Base-by-base conservation (phyloP, 2,113 vertebrate species). In the Canis aureus region DNA sequence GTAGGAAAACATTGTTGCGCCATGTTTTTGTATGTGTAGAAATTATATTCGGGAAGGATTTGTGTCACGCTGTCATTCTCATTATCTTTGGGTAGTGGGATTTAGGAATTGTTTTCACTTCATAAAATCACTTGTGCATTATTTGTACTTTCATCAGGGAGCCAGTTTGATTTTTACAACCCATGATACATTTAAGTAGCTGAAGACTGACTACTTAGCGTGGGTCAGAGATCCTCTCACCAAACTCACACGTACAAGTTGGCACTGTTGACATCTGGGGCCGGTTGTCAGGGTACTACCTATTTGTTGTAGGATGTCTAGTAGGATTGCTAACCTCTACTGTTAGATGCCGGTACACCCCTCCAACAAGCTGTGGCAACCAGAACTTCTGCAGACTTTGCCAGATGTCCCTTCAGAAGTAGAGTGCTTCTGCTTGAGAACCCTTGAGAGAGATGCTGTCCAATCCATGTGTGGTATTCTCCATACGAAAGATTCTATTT, bases 381-480 rank as follows among this genome's bases (percentile, higher is more conserved):
- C 66, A 11, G 16, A 71, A 76, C 62, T 23, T 35, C 27, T 17
- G 16, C 11, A 10, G 27, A 10, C 29, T 1, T 27, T n/a, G 20
- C 25, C 2, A 3, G 12, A 2, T 80, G n/a, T 8, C 32, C 49
- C 5, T 4, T 12, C 25, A 9, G 13, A 1, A 11, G 5, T 19
- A 3, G 29, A 15, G 12, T 12, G 35, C 7, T 16, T 5, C 5
- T 32, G 19, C 16, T 1, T 27, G 32, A 12, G 67, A 94, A 4
- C 11, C 79, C 15, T 2, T 2, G 15, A 12, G 62, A 13, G 16
- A 5, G 79, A 25, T 0, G 9, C 27, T 2, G 27, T 29, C 35
- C 15, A 20, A 0, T 11, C 7, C 0, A 3, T 9, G 13, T 22
- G 3, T 15, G 10, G 0, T 17, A 17, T 23, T 22, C 11, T 59